Conservation (phyloP, 1,140 invertebrate genomes). For the Drosophila varians region DNA sequence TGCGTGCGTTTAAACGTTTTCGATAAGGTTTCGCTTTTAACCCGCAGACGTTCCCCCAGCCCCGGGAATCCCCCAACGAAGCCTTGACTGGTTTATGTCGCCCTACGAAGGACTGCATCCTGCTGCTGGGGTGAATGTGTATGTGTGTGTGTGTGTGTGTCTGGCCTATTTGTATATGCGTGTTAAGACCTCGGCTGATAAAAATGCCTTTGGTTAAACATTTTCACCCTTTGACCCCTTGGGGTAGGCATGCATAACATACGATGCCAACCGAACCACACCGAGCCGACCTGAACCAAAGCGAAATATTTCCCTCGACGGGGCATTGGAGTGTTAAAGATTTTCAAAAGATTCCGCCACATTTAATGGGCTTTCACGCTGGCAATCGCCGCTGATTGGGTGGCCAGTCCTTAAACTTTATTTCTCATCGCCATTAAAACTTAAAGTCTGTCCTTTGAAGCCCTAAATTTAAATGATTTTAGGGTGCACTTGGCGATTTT, state of each 20-base stretch:
- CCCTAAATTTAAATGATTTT: not conserved
- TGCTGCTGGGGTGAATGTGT: no score
- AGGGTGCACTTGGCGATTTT: no score
- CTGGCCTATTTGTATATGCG: constrained; percentile 74
- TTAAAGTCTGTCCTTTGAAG: not conserved
- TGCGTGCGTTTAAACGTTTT: constrained; percentile 80
- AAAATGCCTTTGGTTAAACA: constrained; percentile 74
- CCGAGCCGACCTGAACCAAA: not conserved
- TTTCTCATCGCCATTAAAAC: not conserved
- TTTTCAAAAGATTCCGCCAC: constrained; percentile 36
- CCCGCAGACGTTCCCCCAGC: constrained; percentile 57
- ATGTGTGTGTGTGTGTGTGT: constrained; percentile 28
- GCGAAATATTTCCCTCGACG: constrained; percentile 27
- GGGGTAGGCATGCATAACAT: constrained; percentile 34
- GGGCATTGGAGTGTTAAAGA: constrained; percentile 29
- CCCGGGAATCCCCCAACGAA: not conserved
- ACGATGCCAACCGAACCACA: constrained; percentile 9
- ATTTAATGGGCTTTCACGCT: constrained; percentile 34
- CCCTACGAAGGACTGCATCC: constrained; percentile 5
- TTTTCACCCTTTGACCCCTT: constrained; percentile 62
- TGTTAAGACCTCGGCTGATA: constrained; percentile 79
- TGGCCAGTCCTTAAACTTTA: not conserved
- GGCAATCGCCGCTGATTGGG: constrained; percentile 22
- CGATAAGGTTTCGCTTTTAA: constrained; percentile 80
- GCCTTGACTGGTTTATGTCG: constrained; percentile 46